Percentiles rank a stretch among this genome's conserved stretches.
phyloP scores from a whole-genome alignment of 1,140 invertebrate species.

The Stegodyphus dumicola region DNA sequence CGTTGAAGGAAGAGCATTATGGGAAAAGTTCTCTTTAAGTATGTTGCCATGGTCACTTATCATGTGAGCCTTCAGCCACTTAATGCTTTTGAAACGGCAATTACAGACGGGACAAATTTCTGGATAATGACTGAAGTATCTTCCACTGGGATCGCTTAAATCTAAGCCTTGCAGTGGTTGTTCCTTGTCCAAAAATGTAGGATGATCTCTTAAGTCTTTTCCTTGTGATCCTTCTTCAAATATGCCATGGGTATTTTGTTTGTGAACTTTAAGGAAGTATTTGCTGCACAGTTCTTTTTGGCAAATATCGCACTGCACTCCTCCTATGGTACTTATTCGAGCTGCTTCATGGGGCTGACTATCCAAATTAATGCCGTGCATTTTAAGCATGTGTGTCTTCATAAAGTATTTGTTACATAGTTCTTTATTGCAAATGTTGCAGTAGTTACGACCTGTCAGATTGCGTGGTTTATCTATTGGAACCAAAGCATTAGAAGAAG shows the following conservation, averaged over 20 bases:
- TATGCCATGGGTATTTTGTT: slow-evolving; percentile 97
- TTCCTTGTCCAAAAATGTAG: slow-evolving; percentile 51
- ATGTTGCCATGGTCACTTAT: slow-evolving; percentile 84
- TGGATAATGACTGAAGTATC: slow-evolving; percentile 78
- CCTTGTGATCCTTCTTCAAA: slow-evolving; percentile 74
- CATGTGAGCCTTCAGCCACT: slow-evolving; percentile 90
- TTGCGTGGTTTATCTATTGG: slow-evolving; percentile 48
- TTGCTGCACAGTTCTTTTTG: slow-evolving; percentile 98
- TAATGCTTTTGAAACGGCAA: slow-evolving; percentile 86
- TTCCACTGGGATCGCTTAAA: slow-evolving; percentile 71
- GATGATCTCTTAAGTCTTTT: slow-evolving; percentile 53
- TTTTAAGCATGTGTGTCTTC: slow-evolving; percentile 99
- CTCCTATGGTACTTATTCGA: slow-evolving; percentile 88
- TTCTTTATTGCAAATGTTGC: slow-evolving; percentile 99
- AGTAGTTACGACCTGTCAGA: slow-evolving; percentile 80
- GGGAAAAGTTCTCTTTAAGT: slow-evolving; percentile 74
- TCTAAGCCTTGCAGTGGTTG: slow-evolving; percentile 32
- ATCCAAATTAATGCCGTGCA: slow-evolving; percentile 95
- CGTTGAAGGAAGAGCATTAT: slow-evolving; percentile 26
- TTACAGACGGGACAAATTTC: slow-evolving; percentile 89
- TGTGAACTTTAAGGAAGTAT: slow-evolving; percentile 96
- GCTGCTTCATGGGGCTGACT: slow-evolving; percentile 71
- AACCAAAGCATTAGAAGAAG: slow-evolving; percentile 9
- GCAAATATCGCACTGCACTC: slow-evolving; percentile 95
- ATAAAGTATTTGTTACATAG: slow-evolving; percentile 99